Base-by-base conservation (phyloP, 1,140 invertebrate genomes). In the Drosophila auraria region DNA sequence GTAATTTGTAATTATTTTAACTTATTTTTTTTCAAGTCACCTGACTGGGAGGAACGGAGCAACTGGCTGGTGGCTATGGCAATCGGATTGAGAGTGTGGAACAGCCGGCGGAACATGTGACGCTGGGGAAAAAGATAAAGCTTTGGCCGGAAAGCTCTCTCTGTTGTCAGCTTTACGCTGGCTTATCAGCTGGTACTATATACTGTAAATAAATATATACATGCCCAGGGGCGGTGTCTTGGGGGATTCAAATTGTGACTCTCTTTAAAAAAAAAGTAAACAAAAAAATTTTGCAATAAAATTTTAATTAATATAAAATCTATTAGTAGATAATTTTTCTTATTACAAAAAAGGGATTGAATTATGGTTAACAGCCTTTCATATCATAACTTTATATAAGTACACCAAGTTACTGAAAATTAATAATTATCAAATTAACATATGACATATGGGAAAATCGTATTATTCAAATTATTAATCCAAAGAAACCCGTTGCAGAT, bases 21-120 rank as follows among this genome's bases (percentile, higher is more conserved):
- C 17, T 47, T 33, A 2, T 63, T 66, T 73, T 66, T 73, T 68
- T 64, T 33, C 63, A 78, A 80, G 91, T 92, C 91, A 92, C 83
- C 91, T 92, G 91, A 92, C 82, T 75, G 20, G 42, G 25, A 61
- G 23, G 23, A 53, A 50, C 60, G 62, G 62, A 65, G 65, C 53
- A 56, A 38, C 68, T 56, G 58, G 72, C 76, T 76, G 63, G 50
- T 47, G 25, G n/a, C 30, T 51, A 12, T 57, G 66, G 69, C 45
- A 69, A 50, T 71, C 53, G 54, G 70, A 45, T 64, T 15, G n/a
- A 62, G 64, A 83, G 63, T 87, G 76, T 40, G 80, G 40, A 57
- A 40, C 20, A 57, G 36, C 36, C 36, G 59, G 47, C 45, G 20
- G 25, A 65, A 56, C 59, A 65, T 53, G 62, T 63, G 47, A 62